Base-by-base conservation (phyloP, 1,140 invertebrate species). In the Tetramorium simillimum region DNA sequence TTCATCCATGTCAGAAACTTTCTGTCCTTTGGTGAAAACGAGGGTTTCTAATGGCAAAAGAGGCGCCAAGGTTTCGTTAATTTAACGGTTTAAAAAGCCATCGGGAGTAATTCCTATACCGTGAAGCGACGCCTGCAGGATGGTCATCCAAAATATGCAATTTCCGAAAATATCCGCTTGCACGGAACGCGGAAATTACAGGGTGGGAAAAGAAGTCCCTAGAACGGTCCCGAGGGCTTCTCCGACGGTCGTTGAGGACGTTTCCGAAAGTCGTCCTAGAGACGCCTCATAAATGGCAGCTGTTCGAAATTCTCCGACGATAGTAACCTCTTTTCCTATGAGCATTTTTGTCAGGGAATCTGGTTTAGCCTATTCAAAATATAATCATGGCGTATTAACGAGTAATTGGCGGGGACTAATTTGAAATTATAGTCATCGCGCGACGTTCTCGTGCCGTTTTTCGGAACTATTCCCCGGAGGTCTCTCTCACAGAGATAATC, bases 141-240 rank as follows among this genome's bases (percentile, higher is more conserved):
- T 90, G 86, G 88, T 86, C 85, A 87, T 91, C 86, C 51, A 87
- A 92, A 91, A 92, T 92, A 85, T 88, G 88, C 93, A 91, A 92
- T 93, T 93, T 94, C 91, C 91, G 80, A 85, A 93, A 94, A 93
- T 94, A 93, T 93, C 91, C 90, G 91, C 91, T 90, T 93, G 90
- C 87, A 92, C 87, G 86, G 86, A 87, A 92, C 89, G 88, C 89
- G 89, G 92, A 94, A 94, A 94, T 94, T 93, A 93, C 88, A 91
- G 94, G 93, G 85, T 94, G 88, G 86, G 72, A 91, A 87, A 89
- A 86, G 62, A 89, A 86, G 81, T 88, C 85, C 88, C 88, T 90
- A 82, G 86, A 76, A 80, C 46, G 88, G 73, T 86, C 81, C 81
- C 37, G 70, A 53, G 86, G 89, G 86, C 76, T 75, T 24, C 73